Conservation (phyloP, 2,113 vertebrate species). For the Aphelocoma coerulescens region DNA sequence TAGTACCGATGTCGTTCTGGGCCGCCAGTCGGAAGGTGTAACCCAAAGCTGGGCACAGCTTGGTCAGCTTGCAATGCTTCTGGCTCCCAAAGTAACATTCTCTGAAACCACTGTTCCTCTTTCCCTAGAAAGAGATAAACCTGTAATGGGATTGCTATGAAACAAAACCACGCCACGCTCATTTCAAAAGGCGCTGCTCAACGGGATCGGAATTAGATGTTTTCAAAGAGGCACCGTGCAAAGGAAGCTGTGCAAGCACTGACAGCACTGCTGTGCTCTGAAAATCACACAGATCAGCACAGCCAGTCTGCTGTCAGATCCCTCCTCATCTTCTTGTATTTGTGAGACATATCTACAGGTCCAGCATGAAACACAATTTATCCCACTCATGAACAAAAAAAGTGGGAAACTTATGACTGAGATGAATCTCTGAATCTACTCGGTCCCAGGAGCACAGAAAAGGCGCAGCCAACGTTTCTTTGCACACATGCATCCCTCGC, state of each 20-base stretch:
- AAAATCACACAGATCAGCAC: neutral
- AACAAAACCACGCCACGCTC: neutral
- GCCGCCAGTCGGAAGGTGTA: conserved; percentile 96
- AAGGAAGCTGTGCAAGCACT: neutral
- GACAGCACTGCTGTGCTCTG: neutral
- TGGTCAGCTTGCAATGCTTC: conserved; percentile 91
- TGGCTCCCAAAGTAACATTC: conserved; percentile 94
- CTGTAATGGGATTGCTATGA: neutral
- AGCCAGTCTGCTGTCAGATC: neutral
- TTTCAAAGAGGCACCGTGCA: neutral
- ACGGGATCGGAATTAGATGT: neutral
- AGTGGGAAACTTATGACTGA: neutral
- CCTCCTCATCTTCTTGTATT: neutral
- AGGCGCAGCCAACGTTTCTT: neutral
- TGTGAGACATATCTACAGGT: neutral
- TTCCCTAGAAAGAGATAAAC: conserved; percentile 79
- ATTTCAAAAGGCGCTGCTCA: neutral
- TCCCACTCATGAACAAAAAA: neutral
- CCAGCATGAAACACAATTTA: neutral
- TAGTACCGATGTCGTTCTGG: conserved; percentile 91
- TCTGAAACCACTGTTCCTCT: conserved; percentile 93
- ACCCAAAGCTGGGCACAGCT: conserved; percentile 89
- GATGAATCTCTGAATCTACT: neutral
- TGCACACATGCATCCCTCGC: neutral
- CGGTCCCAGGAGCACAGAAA: neutral